Base-by-base conservation (phyloP, 2,888 invertebrate species). In the Dendrolimus pini region DNA sequence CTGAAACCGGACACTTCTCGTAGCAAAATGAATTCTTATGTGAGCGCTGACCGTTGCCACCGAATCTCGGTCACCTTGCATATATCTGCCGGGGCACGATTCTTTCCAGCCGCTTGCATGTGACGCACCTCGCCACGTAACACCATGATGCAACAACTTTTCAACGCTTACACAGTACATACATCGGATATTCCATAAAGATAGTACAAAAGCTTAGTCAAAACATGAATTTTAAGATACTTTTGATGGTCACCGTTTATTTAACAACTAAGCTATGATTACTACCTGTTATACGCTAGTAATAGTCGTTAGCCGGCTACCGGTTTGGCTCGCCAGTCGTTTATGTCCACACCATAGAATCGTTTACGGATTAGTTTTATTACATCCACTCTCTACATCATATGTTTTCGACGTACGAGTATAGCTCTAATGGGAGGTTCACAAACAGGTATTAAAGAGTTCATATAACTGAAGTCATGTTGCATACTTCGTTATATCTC, bases 1-100 rank as follows among this genome's bases (percentile, higher is more conserved):
- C 89, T 87, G 88, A 87, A 89, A 89, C 87, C 87, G 88, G 89
- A 90, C 85, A 88, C 89, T 87, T 82, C 82, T 83, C 78, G 77
- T 73, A 74, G 75, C 85, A 79, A 85, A 85, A 84, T 82, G 81
- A 82, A 87, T 88, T 88, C 87, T 85, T 82, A 76, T 72, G 77
- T 84, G 82, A 82, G 71, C 80, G 64, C 60, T 71, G 71, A 68
- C 69, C 70, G 80, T 82, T 85, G 85, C 87, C 84, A 85, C 82
- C 81, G 83, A 80, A 75, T 78, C 65, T 75, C 75, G 80, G 69
- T 74, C 65, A 68, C 62, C 56, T 30, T 30, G 30, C 30, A 30
- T 30, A 30, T 30, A 30, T 62, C 59, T 55, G 41, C 60, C 55
- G 56, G 61, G 41, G 58, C 57, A 30, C 3, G 30, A 30, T 6